A percentile compares a stretch with the other conserved stretches of the same genome.
Conservation (phyloP, 2,797 vertebrate species). For the Halcyon chelicuti region DNA sequence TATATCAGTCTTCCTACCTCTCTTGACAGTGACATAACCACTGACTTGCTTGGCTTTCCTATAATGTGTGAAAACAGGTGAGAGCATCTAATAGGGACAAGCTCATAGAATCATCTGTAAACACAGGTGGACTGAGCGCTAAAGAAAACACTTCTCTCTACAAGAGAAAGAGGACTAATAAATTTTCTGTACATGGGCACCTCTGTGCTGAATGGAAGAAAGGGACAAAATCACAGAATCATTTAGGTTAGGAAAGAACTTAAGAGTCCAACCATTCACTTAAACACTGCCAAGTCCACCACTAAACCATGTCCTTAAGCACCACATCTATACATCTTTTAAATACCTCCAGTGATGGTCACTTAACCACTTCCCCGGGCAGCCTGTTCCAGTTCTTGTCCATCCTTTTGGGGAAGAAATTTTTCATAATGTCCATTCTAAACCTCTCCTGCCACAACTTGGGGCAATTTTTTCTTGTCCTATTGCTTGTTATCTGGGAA, state of each 20-base stretch:
- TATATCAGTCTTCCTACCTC: neutral
- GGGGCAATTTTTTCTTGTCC: neutral
- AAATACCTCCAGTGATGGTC: neutral
- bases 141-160: neutral
- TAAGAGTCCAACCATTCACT: neutral
- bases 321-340: neutral
- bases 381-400: neutral
- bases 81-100: neutral
- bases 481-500: neutral
- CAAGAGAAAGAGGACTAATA: neutral
- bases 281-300: neutral
- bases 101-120: neutral
- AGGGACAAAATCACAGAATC: neutral
- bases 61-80: neutral
- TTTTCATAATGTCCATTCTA: neutral
- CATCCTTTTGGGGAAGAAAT: neutral
- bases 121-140: neutral
- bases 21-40: neutral
- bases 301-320: neutral
- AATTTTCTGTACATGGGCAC: neutral
- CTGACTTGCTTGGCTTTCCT: neutral
- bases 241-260: neutral
- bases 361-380: neutral
- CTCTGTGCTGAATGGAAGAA: neutral
- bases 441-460: neutral